A percentile compares a stretch with the other conserved stretches of the same genome.
Evolutionary conservation across 2,113 vertebrate species (phyloP).

Genomic region (Leucoraja erinaceus): DNA sequence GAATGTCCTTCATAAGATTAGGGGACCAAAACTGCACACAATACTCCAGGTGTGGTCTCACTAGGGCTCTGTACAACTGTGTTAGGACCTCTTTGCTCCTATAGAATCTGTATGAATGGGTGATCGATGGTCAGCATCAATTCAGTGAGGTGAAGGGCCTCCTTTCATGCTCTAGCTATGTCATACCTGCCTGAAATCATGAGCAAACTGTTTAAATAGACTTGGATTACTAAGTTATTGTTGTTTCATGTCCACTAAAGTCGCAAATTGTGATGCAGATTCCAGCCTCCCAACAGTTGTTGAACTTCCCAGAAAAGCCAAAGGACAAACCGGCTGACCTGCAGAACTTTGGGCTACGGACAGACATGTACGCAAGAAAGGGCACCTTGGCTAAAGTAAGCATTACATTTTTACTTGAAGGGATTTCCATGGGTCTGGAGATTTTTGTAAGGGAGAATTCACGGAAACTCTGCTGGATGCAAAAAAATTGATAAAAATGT

Average conservation of each 20-base stretch:
- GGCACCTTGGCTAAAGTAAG: constrained; percentile 73
- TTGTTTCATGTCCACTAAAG: not conserved
- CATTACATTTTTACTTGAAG: not conserved
- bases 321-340: constrained; percentile 88
- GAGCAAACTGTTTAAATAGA: not conserved
- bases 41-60: no score
- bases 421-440: not conserved
- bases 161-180: no score
- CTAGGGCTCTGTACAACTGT: no score
- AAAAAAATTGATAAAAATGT: not conserved
- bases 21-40: no score
- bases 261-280: constrained; percentile 55
- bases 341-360: constrained; percentile 89
- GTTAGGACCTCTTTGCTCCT: no score
- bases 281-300: constrained; percentile 84
- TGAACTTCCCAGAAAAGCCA: constrained; percentile 82
- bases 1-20: no score
- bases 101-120: no score
- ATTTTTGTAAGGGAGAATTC: not conserved
- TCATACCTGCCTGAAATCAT: not conserved
- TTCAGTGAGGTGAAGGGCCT: no score
- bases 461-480: not conserved
- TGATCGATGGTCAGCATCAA: no score
- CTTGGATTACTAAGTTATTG: not conserved
- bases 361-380: constrained; percentile 89